These are phyloP conservation scores for Berghia stephanieae DNA, from an alignment of 1,140 invertebrate species.

Conservation along the genomic window DNA sequence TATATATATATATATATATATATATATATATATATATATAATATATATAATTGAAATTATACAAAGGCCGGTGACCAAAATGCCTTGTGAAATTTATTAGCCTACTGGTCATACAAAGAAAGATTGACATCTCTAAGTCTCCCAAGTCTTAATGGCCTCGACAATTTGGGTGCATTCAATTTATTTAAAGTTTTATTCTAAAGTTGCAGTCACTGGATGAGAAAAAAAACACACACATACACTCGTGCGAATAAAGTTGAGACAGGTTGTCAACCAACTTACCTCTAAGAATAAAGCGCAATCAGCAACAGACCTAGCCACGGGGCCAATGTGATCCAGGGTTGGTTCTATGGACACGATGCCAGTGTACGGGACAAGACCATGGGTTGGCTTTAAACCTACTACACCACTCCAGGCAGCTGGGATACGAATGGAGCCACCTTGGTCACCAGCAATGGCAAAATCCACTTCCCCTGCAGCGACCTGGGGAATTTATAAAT, in stretches of 20 bases:
- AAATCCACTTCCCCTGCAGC: slow-evolving; percentile 46
- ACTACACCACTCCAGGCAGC: slow-evolving; percentile 57
- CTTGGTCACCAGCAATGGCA: slow-evolving; percentile 58
- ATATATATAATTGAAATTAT: too few species aligned
- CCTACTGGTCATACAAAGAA: too few species aligned
- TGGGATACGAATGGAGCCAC: slow-evolving; percentile 62
- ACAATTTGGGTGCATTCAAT: too few species aligned
- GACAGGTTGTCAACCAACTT: not conserved
- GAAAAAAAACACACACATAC: too few species aligned
- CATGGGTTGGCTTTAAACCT: slow-evolving; percentile 33
- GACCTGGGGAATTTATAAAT: too few species aligned
- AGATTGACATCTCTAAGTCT: too few species aligned
- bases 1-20: not conserved
- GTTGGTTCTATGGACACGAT: not conserved
- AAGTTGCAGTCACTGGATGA: too few species aligned
- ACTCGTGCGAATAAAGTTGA: too few species aligned
- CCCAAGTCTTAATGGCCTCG: too few species aligned
- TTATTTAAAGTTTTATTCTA: not conserved
- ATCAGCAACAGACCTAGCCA: slow-evolving; percentile 45
- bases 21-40: too few species aligned
- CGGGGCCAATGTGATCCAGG: not conserved
- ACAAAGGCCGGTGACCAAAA: too few species aligned
- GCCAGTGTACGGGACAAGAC: not conserved
- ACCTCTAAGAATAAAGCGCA: slow-evolving; percentile 57
- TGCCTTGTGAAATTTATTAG: too few species aligned